phyloP scores from a whole-genome alignment of 1,140 invertebrate genomes.

The Scylla paramamosain region DNA sequence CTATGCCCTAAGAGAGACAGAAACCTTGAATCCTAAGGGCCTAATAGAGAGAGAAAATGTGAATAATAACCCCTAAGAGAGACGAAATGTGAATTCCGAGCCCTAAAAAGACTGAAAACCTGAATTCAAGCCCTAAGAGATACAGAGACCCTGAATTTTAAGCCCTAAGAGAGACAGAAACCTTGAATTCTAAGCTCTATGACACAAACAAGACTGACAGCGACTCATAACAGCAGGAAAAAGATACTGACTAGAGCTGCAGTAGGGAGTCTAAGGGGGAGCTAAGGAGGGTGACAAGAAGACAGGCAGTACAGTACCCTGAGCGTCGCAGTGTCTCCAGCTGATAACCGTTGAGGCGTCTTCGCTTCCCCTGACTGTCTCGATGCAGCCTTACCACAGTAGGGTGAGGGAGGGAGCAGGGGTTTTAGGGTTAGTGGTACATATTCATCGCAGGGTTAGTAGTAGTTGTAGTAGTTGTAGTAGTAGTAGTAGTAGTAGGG shows the following conservation, averaged over 20 bases:
- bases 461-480: not conserved
- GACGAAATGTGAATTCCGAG: too few relatives aligned
- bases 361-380: slow-evolving; percentile 93
- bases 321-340: slow-evolving; percentile 91
- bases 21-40: too few relatives aligned
- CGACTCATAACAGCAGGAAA: too few relatives aligned
- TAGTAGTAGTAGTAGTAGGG: not conserved
- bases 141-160: too few relatives aligned
- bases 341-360: slow-evolving; percentile 91
- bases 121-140: too few relatives aligned
- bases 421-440: slow-evolving; percentile 44
- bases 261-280: not conserved
- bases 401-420: slow-evolving; percentile 76
- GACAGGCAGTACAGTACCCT: slow-evolving; percentile 84
- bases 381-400: slow-evolving; percentile 92
- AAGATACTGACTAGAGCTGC: not conserved
- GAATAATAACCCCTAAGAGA: too few relatives aligned
- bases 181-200: too few relatives aligned
- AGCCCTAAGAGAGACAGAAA: too few relatives aligned
- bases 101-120: too few relatives aligned
- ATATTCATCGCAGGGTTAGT: slow-evolving; percentile 31
- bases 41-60: too few relatives aligned
- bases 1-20: too few relatives aligned
- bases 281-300: slow-evolving; percentile 56
- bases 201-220: too few relatives aligned